A percentile compares a stretch with the other conserved stretches of the same genome.
These are phyloP conservation scores for Ibidorhyncha struthersii DNA, from an alignment of 2,113 vertebrate genomes.

Conservation along the genomic window DNA sequence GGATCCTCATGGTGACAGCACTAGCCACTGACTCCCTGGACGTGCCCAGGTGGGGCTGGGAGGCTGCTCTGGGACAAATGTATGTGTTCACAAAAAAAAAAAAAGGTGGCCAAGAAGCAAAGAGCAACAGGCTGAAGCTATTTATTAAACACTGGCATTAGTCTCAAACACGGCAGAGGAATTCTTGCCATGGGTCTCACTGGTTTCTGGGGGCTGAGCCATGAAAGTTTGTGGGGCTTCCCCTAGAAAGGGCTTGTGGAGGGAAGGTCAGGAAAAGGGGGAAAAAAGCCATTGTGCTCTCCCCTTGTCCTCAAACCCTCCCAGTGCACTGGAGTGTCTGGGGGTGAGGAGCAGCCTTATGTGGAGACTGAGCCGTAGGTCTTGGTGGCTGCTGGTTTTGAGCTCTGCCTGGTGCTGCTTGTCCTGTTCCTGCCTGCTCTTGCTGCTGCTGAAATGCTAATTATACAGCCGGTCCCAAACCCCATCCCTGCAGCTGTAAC, in stretches of 20 bases:
- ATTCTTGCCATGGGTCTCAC: rapidly evolving
- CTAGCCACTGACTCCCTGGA: too few species aligned
- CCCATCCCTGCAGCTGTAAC: rapidly evolving
- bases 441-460: not conserved
- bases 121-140: rapidly evolving
- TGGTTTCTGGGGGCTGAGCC: not conserved
- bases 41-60: too few species aligned
- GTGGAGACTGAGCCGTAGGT: too few species aligned
- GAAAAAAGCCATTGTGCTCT: rapidly evolving
- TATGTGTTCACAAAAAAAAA: rapidly evolving
- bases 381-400: not conserved
- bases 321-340: rapidly evolving
- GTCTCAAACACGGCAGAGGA: rapidly evolving
- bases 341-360: not conserved
- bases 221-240: rapidly evolving
- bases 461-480: too few species aligned
- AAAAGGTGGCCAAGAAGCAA: not conserved
- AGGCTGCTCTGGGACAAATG: not conserved
- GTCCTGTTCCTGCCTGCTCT: not conserved
- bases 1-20: not conserved
- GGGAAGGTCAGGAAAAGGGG: rapidly evolving
- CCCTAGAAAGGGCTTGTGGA: too few species aligned
- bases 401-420: rapidly evolving
- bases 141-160: not conserved
- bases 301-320: rapidly evolving